A percentile compares a stretch with the other conserved stretches of the same genome.
Evolutionary conservation across 2,113 vertebrate species (phyloP).

Genomic region (Peromyscus leucopus): DNA sequence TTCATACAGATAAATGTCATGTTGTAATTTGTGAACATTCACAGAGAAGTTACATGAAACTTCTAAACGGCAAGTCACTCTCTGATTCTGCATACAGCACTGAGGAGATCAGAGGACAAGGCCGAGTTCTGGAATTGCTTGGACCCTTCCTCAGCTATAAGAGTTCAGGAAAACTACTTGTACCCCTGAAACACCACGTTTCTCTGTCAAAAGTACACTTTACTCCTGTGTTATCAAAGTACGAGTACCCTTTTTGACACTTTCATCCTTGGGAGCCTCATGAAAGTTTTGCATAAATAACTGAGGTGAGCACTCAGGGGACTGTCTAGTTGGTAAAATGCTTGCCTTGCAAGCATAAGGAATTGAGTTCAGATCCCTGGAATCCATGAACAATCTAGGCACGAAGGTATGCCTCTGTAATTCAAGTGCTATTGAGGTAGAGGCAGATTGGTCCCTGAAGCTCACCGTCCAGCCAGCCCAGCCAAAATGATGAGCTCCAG

Average conservation of each 20-base stretch:
- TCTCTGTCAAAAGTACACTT: background rate
- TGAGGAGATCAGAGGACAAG: background rate
- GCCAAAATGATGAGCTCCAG: background rate
- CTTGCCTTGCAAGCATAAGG: background rate
- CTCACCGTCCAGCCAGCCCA: background rate
- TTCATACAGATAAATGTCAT: slow-evolving; percentile 5
- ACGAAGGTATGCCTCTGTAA: background rate
- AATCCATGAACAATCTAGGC: background rate
- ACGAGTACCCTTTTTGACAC: background rate
- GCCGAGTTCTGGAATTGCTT: background rate
- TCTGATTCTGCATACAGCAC: background rate
- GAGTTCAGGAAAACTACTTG: background rate
- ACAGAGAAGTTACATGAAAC: background rate
- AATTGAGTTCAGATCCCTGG: background rate
- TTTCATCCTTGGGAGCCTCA: background rate
- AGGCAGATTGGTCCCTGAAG: background rate
- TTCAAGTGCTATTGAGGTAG: background rate
- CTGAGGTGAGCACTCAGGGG: background rate
- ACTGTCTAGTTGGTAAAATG: background rate
- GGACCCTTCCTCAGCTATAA: background rate
- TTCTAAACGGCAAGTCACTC: background rate
- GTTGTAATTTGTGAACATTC: background rate
- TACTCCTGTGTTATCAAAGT: background rate
- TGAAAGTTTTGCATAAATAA: background rate
- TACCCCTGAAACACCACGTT: background rate